Evolutionary conservation across 2,888 invertebrate species (phyloP).

Genomic region (Glyphotaelius pellucidus): DNA sequence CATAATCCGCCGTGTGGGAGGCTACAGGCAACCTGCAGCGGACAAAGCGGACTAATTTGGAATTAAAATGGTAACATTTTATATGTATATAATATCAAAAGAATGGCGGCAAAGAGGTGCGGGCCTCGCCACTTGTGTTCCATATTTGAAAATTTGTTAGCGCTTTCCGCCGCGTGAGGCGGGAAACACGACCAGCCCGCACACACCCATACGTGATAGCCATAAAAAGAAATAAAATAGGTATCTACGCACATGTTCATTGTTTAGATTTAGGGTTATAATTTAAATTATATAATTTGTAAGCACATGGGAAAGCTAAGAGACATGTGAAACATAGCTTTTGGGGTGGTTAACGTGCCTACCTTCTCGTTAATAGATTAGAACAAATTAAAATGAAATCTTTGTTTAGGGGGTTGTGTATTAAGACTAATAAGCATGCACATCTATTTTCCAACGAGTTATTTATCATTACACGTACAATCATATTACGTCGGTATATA

Average conservation of each 20-base stretch:
- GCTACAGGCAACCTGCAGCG: constrained; percentile 50
- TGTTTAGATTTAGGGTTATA: neutral
- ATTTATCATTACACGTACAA: too few species aligned
- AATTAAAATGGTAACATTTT: constrained; percentile 65
- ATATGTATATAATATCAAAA: constrained; percentile 33
- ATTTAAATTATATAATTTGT: neutral
- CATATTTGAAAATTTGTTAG: constrained; percentile 16
- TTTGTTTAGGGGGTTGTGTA: neutral
- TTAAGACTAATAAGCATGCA: neutral
- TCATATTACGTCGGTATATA: neutral
- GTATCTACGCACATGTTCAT: neutral
- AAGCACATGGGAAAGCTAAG: neutral
- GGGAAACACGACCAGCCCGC: neutral
- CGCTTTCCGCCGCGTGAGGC: neutral
- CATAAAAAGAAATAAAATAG: neutral
- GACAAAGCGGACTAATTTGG: constrained; percentile 60
- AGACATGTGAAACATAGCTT: neutral
- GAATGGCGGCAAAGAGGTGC: constrained; percentile 35
- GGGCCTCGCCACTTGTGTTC: constrained; percentile 21
- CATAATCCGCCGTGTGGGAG: constrained; percentile 65
- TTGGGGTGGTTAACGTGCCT: neutral
- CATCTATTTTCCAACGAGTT: neutral
- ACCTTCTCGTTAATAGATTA: neutral
- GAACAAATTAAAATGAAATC: constrained; percentile 2
- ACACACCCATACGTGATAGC: neutral